These are phyloP conservation scores for Dysmachus trigonus DNA, from an alignment of 2,888 invertebrate genomes.

Conservation along the genomic window DNA sequence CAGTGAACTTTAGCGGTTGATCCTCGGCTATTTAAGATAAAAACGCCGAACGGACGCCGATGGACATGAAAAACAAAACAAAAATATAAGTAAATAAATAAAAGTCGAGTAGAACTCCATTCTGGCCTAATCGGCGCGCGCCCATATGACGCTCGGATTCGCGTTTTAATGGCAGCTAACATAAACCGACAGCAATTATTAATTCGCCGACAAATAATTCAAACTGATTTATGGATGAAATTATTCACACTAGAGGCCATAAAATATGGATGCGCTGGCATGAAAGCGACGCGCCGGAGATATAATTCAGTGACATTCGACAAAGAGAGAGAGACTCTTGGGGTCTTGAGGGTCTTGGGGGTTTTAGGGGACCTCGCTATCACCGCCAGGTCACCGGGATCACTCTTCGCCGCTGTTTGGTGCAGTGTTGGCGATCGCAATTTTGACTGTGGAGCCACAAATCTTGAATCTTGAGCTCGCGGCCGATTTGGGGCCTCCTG, in stretches of 20 bases:
- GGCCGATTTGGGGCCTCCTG: not conserved
- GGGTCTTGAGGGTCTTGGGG: not conserved
- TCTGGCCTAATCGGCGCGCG: constrained; percentile 41
- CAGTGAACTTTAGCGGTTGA: constrained; percentile 37
- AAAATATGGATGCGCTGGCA: constrained; percentile 49
- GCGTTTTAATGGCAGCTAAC: constrained; percentile 50
- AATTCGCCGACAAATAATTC: constrained; percentile 53
- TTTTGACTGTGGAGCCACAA: not conserved
- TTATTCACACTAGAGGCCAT: constrained; percentile 53
- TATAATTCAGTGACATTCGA: not conserved
- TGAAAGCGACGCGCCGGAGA: constrained; percentile 5
- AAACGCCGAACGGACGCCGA: not conserved
- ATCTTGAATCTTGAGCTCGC: not conserved
- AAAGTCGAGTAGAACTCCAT: not conserved
- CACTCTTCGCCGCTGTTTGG: not conserved
- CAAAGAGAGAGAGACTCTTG: not conserved
- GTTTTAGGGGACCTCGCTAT: not conserved
- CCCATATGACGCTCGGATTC: constrained; percentile 44
- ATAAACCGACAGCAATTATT: constrained; percentile 52
- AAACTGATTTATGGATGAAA: constrained; percentile 53
- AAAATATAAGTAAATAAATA: too few relatives aligned
- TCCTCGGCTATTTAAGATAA: constrained; percentile 20
- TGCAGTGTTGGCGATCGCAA: not conserved
- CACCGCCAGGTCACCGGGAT: constrained; percentile 1
- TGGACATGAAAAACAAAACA: not conserved